These are phyloP conservation scores for Ephydatia muelleri DNA, from an alignment of 37 sponge, comb jelly and placozoan species.

Conservation along the genomic window DNA sequence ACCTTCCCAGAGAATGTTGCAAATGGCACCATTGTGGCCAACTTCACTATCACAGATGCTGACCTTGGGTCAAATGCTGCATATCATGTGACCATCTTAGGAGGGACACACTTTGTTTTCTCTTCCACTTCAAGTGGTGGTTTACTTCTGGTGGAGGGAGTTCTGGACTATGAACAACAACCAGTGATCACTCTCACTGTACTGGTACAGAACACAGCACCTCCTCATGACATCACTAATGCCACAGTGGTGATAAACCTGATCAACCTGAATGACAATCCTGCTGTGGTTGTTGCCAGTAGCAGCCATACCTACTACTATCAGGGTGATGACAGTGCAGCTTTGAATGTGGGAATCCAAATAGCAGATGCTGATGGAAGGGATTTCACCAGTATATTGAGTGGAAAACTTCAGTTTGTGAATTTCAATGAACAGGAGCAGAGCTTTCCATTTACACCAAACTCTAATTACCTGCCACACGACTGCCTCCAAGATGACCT, in stretches of 20 bases:
- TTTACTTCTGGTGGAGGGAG: conserved; percentile 16
- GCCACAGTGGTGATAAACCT: conserved; percentile 37
- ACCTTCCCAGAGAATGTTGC: conserved; percentile 22
- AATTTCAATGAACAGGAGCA: conserved; percentile 26
- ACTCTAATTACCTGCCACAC: conserved; percentile 23
- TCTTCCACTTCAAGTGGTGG: conserved; percentile 7
- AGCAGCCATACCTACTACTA: neutral
- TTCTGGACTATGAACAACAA: conserved; percentile 65
- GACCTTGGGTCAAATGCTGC: conserved; percentile 32
- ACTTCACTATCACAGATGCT: conserved; percentile 43
- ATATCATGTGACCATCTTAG: conserved; percentile 4
- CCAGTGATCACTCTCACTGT: conserved; percentile 29
- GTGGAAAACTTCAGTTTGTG: conserved; percentile 43
- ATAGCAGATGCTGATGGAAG: conserved; percentile 67
- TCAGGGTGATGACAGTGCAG: neutral
- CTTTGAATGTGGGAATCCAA: conserved; percentile 24
- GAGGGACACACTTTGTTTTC: neutral
- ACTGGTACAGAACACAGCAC: conserved; percentile 32
- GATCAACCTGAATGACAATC: conserved; percentile 72
- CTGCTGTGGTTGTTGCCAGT: conserved; percentile 42
- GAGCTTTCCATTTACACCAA: conserved; percentile 55
- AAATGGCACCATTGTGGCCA: conserved; percentile 19
- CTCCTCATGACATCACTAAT: conserved; percentile 29
- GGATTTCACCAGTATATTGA: conserved; percentile 34
- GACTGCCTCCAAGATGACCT: conserved; percentile 29